A percentile compares a stretch with the other conserved stretches of the same genome.
These are phyloP conservation scores for Pentalonia nigronervosa DNA, from an alignment of 1,140 invertebrate species.

Conservation along the genomic window DNA sequence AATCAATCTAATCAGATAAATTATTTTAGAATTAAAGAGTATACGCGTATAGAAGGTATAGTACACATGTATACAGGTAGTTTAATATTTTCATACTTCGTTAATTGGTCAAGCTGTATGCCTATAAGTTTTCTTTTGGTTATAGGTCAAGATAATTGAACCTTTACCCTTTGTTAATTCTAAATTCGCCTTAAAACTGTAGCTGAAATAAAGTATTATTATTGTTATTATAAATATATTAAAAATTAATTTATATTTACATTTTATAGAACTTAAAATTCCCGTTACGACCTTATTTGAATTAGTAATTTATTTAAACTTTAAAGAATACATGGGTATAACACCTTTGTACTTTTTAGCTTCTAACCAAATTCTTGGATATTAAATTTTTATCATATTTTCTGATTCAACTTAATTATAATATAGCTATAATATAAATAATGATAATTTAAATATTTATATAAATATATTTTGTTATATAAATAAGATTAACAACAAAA, in stretches of 20 bases:
- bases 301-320: not conserved
- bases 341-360: not conserved
- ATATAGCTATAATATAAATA: not conserved
- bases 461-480: not conserved
- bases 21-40: not conserved
- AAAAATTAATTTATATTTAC: not conserved
- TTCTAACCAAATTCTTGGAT: not conserved
- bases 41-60: not conserved
- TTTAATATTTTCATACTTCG: not conserved
- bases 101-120: not conserved
- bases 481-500: conserved; percentile 27
- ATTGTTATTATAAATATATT: not conserved
- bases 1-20: not conserved
- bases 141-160: not conserved
- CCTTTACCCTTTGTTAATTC: not conserved
- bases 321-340: not conserved
- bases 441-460: not conserved
- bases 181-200: not conserved
- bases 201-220: not conserved
- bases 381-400: not conserved
- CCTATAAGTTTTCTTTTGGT: not conserved
- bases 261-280: too few relatives aligned
- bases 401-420: not conserved
- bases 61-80: not conserved
- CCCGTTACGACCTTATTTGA: not conserved